Conservation (phyloP, 2,797 vertebrate species). For the Ficedula albicollis region DNA sequence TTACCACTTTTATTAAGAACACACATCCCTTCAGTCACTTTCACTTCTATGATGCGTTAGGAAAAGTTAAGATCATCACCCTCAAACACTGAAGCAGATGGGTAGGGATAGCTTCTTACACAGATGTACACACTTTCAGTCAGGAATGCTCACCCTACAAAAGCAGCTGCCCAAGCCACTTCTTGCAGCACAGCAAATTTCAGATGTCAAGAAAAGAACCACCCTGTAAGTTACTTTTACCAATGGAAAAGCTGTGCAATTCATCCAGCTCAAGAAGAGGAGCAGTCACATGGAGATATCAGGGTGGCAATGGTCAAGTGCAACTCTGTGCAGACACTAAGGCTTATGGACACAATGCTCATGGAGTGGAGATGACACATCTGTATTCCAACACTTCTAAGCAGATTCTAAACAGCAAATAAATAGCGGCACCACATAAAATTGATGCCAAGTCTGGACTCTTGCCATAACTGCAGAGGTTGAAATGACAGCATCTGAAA, state of each 20-base stretch:
- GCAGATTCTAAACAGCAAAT: neutral
- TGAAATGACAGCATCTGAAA: neutral
- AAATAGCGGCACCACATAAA: neutral
- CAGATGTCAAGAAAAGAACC: neutral
- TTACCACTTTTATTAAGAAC: neutral
- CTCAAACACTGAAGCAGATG: neutral
- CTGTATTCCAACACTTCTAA: neutral
- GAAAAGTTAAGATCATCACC: neutral
- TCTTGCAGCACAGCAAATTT: neutral
- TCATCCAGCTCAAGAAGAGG: neutral
- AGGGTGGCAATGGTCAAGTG: neutral
- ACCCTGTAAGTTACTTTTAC: neutral
- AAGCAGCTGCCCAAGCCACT: neutral
- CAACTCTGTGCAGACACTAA: neutral
- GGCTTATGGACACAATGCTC: rapidly evolving
- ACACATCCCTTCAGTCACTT: neutral
- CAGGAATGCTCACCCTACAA: neutral
- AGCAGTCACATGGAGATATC: neutral
- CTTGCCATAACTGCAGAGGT: neutral
- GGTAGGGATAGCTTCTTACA: neutral
- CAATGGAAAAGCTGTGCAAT: neutral
- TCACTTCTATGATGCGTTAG: neutral
- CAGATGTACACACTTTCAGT: neutral
- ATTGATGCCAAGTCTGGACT: neutral
- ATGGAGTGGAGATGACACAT: rapidly evolving